phyloP scores from a whole-genome alignment of 2,113 vertebrate genomes.

The Gadus chalcogrammus region DNA sequence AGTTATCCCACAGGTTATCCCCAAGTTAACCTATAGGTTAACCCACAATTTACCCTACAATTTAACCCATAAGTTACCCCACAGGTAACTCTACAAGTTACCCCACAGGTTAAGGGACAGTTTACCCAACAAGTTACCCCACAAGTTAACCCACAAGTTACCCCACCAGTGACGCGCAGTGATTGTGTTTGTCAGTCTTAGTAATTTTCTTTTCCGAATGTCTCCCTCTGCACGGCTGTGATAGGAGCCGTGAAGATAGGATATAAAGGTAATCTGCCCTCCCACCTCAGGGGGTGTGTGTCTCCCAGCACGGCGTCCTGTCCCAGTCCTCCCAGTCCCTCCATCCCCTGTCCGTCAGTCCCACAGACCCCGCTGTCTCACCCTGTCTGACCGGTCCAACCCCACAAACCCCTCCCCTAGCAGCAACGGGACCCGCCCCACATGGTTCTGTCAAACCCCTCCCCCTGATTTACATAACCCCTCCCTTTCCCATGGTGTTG shows the following conservation, averaged over 20 bases:
- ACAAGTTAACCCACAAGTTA: background rate
- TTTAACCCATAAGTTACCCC: too few species aligned
- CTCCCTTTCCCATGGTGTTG: slow-evolving; percentile 73
- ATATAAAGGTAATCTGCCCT: slow-evolving; percentile 81
- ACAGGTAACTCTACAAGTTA: too few species aligned
- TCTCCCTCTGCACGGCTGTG: slow-evolving; percentile 78
- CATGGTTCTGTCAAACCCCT: slow-evolving; percentile 58
- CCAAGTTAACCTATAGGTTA: too few species aligned
- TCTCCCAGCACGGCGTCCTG: slow-evolving; percentile 95
- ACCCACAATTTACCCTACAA: too few species aligned
- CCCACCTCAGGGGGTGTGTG: slow-evolving; percentile 93
- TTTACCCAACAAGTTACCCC: too few species aligned
- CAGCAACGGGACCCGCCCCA: slow-evolving; percentile 73
- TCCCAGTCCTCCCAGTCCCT: slow-evolving; percentile 84
- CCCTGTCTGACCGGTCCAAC: slow-evolving; percentile 87
- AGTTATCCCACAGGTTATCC: too few species aligned
- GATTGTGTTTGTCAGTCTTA: slow-evolving; percentile 67
- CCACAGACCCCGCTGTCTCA: slow-evolving; percentile 84
- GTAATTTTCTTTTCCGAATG: slow-evolving; percentile 82
- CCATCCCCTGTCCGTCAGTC: slow-evolving; percentile 81
- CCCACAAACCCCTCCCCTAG: slow-evolving; percentile 65
- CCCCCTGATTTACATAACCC: slow-evolving; percentile 79
- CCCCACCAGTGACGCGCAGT: slow-evolving; percentile 49
- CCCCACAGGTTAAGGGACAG: too few species aligned
- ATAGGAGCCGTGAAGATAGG: slow-evolving; percentile 79